phyloP scores from a whole-genome alignment of 2,797 vertebrate species.

The Argyrosomus regius region DNA sequence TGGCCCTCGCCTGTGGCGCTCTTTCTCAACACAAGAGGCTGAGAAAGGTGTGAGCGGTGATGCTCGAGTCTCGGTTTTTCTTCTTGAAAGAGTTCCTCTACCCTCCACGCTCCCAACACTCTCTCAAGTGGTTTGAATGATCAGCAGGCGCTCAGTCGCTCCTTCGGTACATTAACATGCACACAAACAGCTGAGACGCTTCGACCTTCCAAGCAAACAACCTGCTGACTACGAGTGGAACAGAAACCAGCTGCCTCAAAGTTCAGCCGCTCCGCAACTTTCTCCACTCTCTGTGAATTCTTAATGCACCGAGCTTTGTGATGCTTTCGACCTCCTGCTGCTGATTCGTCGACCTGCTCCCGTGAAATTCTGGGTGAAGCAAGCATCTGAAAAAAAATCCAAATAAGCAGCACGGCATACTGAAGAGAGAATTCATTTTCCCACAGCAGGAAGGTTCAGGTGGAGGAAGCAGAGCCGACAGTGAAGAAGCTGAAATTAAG shows the following conservation, averaged over 20 bases:
- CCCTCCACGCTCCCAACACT: not conserved
- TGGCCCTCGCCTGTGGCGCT: not conserved
- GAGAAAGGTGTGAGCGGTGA: not conserved
- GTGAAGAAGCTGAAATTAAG: not conserved
- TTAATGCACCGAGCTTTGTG: constrained; percentile 32
- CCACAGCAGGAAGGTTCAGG: constrained; percentile 20
- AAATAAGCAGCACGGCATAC: constrained; percentile 13
- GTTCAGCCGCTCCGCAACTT: constrained; percentile 28
- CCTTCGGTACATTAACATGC: constrained; percentile 22
- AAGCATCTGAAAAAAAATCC: constrained; percentile 47
- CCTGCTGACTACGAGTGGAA: constrained; percentile 21
- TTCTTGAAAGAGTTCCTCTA: constrained; percentile 2
- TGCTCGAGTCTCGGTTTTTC: not conserved
- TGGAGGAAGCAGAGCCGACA: not conserved
- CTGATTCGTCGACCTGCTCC: constrained; percentile 21
- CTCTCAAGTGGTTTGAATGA: constrained; percentile 21
- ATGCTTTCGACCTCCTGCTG: constrained; percentile 4
- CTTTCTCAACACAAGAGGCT: not conserved
- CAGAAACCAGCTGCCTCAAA: constrained; percentile 8
- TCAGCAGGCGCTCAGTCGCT: not conserved
- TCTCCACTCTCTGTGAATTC: constrained; percentile 10
- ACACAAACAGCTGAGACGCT: not conserved
- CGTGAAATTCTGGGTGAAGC: constrained; percentile 21
- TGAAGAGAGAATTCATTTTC: constrained; percentile 32
- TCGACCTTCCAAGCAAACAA: constrained; percentile 27